Evolutionary conservation across 2,797 vertebrate species (phyloP).

Genomic region (Artibeus jamaicensis): DNA sequence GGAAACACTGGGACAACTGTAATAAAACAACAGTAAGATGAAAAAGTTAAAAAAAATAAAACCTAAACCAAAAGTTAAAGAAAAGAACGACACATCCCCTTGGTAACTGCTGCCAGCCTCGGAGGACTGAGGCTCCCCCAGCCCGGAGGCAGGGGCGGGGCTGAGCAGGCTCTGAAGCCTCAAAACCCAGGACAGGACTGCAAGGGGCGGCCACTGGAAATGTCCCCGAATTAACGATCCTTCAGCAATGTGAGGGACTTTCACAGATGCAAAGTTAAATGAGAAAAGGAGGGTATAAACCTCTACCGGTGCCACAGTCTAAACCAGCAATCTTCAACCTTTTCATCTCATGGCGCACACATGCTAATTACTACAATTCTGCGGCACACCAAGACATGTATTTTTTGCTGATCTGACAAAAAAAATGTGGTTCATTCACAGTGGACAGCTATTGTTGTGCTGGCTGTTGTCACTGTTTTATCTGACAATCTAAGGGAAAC

Average conservation of each 20-base stretch:
- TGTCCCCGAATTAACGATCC: conserved; percentile 24
- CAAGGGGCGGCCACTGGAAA: background rate
- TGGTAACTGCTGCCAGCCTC: background rate
- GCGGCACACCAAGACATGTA: background rate
- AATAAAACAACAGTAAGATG: too few relatives aligned
- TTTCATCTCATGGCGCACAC: background rate
- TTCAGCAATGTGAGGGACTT: conserved; percentile 1
- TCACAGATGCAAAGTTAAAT: background rate
- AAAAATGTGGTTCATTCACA: background rate
- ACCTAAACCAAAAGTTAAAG: too few relatives aligned
- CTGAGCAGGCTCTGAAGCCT: background rate
- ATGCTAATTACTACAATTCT: background rate
- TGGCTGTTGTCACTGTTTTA: background rate
- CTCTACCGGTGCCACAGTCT: background rate
- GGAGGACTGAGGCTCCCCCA: background rate
- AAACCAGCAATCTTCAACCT: background rate
- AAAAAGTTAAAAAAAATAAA: too few relatives aligned
- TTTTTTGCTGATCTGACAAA: background rate
- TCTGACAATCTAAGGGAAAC: background rate
- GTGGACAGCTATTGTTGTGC: background rate
- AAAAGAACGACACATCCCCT: background rate
- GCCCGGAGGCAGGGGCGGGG: background rate
- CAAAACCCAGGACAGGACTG: background rate
- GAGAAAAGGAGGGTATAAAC: conserved; percentile 10
- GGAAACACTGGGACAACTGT: too few relatives aligned